Conservation (phyloP, 2,888 invertebrate species). For the Eupithecia inturbata region DNA sequence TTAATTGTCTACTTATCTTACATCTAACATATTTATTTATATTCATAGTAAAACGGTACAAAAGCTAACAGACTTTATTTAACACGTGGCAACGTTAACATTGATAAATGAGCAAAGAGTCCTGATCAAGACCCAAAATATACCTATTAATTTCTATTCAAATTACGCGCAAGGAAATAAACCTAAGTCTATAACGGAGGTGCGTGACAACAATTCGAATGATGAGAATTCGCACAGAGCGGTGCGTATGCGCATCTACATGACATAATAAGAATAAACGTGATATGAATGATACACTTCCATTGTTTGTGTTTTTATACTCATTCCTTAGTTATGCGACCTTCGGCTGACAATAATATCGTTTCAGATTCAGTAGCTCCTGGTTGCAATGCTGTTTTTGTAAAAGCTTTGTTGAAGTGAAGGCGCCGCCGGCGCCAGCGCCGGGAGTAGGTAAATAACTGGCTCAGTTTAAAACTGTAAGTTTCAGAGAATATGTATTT, state of each 20-base stretch:
- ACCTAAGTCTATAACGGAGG: constrained; percentile 39
- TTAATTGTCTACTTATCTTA: neutral
- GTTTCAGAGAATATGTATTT: no score
- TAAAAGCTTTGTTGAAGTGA: constrained; percentile 4
- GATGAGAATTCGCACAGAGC: constrained; percentile 43
- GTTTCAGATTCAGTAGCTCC: constrained; percentile 16
- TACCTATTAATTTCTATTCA: constrained; percentile 19
- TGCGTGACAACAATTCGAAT: constrained; percentile 56
- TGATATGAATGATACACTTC: constrained; percentile 53
- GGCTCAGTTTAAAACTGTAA: no score
- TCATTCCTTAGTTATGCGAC: constrained; percentile 42
- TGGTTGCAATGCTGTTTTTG: neutral
- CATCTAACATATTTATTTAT: neutral
- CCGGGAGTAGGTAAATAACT: no score
- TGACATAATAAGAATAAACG: constrained; percentile 58
- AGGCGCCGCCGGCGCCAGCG: neutral
- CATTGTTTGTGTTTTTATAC: constrained; percentile 52
- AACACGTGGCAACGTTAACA: neutral
- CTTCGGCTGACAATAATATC: constrained; percentile 34
- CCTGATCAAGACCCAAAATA: neutral
- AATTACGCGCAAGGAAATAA: constrained; percentile 42
- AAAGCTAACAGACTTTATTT: neutral
- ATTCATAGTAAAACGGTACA: neutral
- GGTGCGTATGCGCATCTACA: constrained; percentile 48
- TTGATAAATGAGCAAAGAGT: neutral